Evolutionary conservation across 2,888 invertebrate species (phyloP).

Genomic region (Acheta domesticus): DNA sequence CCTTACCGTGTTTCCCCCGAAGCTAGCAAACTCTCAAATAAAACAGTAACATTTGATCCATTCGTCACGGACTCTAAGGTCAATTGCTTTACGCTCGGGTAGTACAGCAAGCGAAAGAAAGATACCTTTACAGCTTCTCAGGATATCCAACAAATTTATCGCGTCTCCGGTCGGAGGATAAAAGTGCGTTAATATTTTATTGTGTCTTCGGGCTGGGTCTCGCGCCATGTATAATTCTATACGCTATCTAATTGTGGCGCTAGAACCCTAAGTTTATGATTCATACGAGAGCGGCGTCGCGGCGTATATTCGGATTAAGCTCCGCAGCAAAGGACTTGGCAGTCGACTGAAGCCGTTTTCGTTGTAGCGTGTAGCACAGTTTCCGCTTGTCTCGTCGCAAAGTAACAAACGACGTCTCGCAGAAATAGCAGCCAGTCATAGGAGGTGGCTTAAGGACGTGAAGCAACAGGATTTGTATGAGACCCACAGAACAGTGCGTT

Average conservation of each 20-base stretch:
- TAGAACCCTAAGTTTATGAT: background rate
- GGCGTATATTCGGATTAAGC: background rate
- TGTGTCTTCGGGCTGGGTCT: background rate
- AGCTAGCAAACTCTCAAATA: background rate
- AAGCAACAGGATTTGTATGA: no score
- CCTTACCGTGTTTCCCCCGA: background rate
- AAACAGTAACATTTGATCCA: background rate
- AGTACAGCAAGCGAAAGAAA: background rate
- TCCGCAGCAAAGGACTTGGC: background rate
- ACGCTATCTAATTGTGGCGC: conserved; percentile 5
- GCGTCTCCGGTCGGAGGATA: background rate
- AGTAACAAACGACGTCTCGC: no score
- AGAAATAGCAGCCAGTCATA: no score
- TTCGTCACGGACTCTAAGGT: background rate
- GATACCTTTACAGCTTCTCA: background rate
- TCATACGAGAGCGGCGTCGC: background rate
- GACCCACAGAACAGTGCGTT: no score
- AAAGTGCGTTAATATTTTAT: conserved; percentile 18
- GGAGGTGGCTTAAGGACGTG: no score
- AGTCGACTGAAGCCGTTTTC: background rate
- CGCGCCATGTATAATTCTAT: background rate
- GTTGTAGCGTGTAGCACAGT: no score
- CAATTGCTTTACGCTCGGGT: background rate
- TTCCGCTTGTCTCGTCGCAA: no score
- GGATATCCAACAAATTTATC: background rate